phyloP scores from a whole-genome alignment of 92 coral and sea anemone genomes.

The Muricea muricata region DNA sequence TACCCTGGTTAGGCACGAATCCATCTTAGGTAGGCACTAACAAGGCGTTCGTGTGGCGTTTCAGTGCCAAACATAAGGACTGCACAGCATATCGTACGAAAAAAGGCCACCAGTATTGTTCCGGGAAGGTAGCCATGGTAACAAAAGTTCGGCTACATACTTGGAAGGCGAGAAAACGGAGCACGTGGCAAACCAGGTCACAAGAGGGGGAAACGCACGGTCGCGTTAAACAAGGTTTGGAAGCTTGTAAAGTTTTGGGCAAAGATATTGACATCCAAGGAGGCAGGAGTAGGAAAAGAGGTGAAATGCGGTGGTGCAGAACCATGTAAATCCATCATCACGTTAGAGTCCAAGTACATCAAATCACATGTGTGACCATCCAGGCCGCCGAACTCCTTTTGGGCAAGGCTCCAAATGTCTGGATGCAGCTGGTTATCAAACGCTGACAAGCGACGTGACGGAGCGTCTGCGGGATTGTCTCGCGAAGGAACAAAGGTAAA shows the following conservation, averaged over 20 bases:
- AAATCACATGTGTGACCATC: background rate
- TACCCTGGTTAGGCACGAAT: conserved; percentile 41
- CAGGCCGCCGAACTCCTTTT: conserved; percentile 25
- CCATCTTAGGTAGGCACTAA: conserved; percentile 50
- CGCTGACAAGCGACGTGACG: conserved; percentile 30
- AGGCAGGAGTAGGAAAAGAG: conserved; percentile 22
- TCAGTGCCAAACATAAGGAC: background rate
- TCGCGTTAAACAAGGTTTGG: conserved; percentile 10
- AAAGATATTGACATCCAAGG: conserved; percentile 50
- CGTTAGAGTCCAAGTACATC: conserved; percentile 45
- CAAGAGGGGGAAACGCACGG: conserved; percentile 40
- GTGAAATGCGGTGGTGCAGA: conserved; percentile 46
- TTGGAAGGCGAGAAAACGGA: background rate
- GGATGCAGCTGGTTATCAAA: conserved; percentile 24
- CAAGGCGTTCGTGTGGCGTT: conserved; percentile 23
- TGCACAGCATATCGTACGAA: background rate
- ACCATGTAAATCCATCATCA: conserved; percentile 21
- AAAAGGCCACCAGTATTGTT: conserved; percentile 49
- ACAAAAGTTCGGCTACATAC: background rate
- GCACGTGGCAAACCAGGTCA: conserved; percentile 31
- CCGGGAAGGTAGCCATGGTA: conserved; percentile 24
- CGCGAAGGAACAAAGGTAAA: conserved; percentile 35
- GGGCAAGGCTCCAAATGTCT: conserved; percentile 12
- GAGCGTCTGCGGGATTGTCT: conserved; percentile 48
- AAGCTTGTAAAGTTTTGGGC: conserved; percentile 29